Evolutionary conservation across 2,888 invertebrate genomes (phyloP).

Genomic region (Trileptium ribeirensis): DNA sequence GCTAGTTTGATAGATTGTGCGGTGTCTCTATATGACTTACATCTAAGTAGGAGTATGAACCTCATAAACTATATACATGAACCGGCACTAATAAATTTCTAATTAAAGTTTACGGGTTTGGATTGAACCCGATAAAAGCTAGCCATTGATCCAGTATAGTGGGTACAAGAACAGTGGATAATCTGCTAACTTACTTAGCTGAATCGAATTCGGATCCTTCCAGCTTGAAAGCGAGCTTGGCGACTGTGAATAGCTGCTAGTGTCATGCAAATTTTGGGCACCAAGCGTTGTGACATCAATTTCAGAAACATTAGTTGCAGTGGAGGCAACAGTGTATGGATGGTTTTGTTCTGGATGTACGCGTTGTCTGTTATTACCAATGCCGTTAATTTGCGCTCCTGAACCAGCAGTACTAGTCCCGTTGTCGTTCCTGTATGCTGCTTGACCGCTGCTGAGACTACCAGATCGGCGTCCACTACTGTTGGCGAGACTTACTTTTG

Average conservation of each 20-base stretch:
- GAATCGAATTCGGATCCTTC: not conserved
- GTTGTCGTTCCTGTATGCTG: not conserved
- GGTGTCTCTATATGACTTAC: no score
- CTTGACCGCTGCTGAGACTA: not conserved
- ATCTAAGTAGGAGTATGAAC: no score
- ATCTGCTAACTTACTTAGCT: not conserved
- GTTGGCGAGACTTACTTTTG: constrained; percentile 11
- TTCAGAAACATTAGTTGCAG: not conserved
- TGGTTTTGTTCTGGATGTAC: not conserved
- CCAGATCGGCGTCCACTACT: not conserved
- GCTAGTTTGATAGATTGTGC: no score
- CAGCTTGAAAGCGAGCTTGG: not conserved
- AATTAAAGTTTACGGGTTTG: no score
- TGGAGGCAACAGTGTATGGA: no score
- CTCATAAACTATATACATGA: no score
- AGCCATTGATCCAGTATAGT: no score
- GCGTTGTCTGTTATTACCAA: not conserved
- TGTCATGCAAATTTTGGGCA: not conserved
- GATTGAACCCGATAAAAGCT: no score
- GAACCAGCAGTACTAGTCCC: no score
- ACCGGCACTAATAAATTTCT: no score
- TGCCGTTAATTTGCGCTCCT: not conserved
- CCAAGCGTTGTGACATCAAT: not conserved
- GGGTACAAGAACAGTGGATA: no score
- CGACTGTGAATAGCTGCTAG: not conserved